phyloP scores from a whole-genome alignment of 2,113 vertebrate species.

The Noctilio leporinus region DNA sequence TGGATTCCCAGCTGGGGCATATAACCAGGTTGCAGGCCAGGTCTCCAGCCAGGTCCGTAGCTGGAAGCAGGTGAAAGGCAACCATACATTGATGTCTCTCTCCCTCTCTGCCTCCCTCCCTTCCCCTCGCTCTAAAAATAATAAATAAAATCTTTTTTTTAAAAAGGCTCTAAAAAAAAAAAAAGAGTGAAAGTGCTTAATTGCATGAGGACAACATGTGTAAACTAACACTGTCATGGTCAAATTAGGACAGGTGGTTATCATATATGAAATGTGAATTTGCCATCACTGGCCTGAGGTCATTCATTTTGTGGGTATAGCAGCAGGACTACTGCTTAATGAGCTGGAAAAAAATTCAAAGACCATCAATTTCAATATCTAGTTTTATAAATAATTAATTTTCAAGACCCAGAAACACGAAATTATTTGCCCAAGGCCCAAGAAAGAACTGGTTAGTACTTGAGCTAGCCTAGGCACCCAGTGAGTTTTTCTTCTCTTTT shows the following conservation, averaged over 20 bases:
- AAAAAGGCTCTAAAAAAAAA: too few species aligned
- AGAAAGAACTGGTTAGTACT: not conserved
- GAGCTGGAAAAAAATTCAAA: not conserved
- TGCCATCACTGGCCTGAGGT: not conserved
- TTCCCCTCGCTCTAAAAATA: too few species aligned
- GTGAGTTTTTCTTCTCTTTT: not conserved
- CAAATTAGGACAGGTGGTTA: not conserved
- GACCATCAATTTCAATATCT: not conserved
- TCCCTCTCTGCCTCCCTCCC: too few species aligned
- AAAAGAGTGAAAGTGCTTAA: not conserved
- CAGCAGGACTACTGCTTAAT: not conserved
- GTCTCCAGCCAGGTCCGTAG: too few species aligned
- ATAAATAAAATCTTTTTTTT: too few species aligned
- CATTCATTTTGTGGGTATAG: not conserved
- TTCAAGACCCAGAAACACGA: not conserved
- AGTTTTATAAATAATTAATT: conserved; percentile 2
- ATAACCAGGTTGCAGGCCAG: too few species aligned
- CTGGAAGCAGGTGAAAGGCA: too few species aligned
- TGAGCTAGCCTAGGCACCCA: not conserved
- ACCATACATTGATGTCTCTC: too few species aligned
- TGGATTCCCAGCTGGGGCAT: too few species aligned
- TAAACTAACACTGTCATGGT: not conserved
- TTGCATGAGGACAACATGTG: not conserved
- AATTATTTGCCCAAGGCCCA: not conserved
- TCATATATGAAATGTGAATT: not conserved